Evolutionary conservation across 2,113 vertebrate genomes (phyloP).

Genomic region (Oryzias woworae): DNA sequence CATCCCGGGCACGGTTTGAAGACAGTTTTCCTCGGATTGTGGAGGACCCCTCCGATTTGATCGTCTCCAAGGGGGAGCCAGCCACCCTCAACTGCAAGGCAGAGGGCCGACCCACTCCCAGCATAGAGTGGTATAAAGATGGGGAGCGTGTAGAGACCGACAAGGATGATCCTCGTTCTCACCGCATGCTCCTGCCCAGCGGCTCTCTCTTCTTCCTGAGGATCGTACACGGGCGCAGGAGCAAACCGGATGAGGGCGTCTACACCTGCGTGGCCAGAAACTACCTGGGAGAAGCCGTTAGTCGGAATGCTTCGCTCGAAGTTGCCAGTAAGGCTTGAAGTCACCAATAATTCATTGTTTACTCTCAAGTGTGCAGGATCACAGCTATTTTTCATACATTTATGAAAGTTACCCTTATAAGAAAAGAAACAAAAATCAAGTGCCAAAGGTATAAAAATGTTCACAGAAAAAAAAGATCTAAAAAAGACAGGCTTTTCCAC

Average conservation of each 20-base stretch:
- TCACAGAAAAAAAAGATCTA: no score
- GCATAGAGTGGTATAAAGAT: conserved; percentile 92
- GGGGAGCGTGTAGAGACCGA: conserved; percentile 94
- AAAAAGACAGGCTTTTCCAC: no score
- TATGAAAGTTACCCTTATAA: no score
- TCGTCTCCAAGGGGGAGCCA: conserved; percentile 79
- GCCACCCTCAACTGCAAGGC: conserved; percentile 81
- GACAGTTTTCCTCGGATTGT: conserved; percentile 82
- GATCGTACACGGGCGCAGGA: conserved; percentile 93
- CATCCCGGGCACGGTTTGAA: conserved; percentile 77
- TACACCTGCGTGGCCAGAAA: conserved; percentile 95
- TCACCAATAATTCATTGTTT: conserved; percentile 4
- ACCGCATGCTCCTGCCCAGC: conserved; percentile 96
- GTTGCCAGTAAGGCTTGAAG: conserved; percentile 88
- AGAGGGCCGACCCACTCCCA: conserved; percentile 71
- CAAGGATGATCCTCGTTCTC: conserved; percentile 92
- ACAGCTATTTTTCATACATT: no score
- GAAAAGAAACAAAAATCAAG: no score
- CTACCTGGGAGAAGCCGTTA: conserved; percentile 92
- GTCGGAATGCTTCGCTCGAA: conserved; percentile 93
- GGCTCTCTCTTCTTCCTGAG: conserved; percentile 96
- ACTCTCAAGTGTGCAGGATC: no score
- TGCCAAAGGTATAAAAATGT: no score
- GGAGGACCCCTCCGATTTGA: conserved; percentile 79
- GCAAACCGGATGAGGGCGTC: conserved; percentile 92